Evolutionary conservation across 2,113 vertebrate genomes (phyloP).

Genomic region (Centropus bengalensis): DNA sequence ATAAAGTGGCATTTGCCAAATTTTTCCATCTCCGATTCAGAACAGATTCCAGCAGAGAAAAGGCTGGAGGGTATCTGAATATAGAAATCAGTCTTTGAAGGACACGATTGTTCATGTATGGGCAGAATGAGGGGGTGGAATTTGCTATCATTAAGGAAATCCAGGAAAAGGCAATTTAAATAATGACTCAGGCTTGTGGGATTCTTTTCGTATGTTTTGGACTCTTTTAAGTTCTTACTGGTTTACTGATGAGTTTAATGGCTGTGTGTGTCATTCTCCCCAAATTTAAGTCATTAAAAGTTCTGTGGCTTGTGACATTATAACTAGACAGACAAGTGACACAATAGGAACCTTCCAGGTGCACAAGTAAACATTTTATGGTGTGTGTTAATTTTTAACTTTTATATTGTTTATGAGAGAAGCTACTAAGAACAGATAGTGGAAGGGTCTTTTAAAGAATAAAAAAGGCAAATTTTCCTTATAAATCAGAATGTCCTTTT

Average conservation of each 20-base stretch:
- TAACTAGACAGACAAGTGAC: neutral
- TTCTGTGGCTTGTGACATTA: neutral
- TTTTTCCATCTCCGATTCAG: neutral
- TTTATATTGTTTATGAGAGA: neutral
- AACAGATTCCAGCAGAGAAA: neutral
- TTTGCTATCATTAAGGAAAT: neutral
- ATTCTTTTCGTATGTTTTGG: neutral
- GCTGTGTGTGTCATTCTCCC: neutral
- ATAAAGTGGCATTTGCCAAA: neutral
- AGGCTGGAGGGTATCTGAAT: neutral
- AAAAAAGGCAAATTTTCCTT: neutral
- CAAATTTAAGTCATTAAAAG: neutral
- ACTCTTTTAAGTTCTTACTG: neutral
- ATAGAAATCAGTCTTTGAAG: neutral
- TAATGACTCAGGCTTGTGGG: neutral
- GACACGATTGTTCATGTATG: neutral
- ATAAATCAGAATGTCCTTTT: neutral
- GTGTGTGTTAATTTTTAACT: neutral
- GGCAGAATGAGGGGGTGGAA: neutral
- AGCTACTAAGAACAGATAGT: neutral
- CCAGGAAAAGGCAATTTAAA: neutral
- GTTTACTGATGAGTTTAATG: neutral
- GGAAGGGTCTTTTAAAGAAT: neutral
- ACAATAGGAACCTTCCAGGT: neutral
- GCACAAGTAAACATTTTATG: neutral